phyloP scores from a whole-genome alignment of 1,140 invertebrate species.

The Drosophila nasuta region DNA sequence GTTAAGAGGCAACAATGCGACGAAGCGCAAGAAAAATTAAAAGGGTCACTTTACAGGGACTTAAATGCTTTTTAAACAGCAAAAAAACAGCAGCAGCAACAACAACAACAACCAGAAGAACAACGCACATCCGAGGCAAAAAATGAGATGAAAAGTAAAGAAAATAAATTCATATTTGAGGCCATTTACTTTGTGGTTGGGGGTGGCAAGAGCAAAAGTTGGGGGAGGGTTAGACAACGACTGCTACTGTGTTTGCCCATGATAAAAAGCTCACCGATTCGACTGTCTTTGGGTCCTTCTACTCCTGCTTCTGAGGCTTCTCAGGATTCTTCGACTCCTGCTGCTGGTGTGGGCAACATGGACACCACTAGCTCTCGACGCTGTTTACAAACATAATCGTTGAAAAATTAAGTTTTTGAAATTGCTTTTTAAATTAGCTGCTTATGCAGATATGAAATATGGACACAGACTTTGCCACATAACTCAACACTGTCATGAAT shows the following conservation, averaged over 20 bases:
- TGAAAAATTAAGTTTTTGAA: slow-evolving; percentile 84
- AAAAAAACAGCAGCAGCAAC: slow-evolving; percentile 22
- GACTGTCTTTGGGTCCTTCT: slow-evolving; percentile 33
- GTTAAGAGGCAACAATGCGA: slow-evolving; percentile 78
- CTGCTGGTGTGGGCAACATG: neutral
- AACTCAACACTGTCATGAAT: slow-evolving; percentile 25
- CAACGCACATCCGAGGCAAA: slow-evolving; percentile 47
- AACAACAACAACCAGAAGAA: slow-evolving; percentile 39
- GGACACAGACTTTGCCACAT: slow-evolving; percentile 30
- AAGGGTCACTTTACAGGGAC: slow-evolving; percentile 84
- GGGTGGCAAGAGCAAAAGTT: neutral
- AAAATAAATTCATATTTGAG: slow-evolving; percentile 83
- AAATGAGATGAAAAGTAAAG: slow-evolving; percentile 80
- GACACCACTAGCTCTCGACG: slow-evolving; percentile 15
- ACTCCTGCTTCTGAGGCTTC: slow-evolving; percentile 36
- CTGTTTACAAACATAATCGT: slow-evolving; percentile 84
- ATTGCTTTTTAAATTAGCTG: slow-evolving; percentile 81
- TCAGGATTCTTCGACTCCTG: slow-evolving; percentile 46
- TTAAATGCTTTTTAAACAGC: slow-evolving; percentile 66
- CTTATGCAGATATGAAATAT: slow-evolving; percentile 74
- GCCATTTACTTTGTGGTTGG: slow-evolving; percentile 23
- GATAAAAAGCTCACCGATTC: slow-evolving; percentile 64
- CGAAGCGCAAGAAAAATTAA: slow-evolving; percentile 77
- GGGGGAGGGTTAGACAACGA: neutral
- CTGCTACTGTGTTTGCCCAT: slow-evolving; percentile 62